phyloP scores from a whole-genome alignment of 2,888 invertebrate species.

The Unio pictorum region DNA sequence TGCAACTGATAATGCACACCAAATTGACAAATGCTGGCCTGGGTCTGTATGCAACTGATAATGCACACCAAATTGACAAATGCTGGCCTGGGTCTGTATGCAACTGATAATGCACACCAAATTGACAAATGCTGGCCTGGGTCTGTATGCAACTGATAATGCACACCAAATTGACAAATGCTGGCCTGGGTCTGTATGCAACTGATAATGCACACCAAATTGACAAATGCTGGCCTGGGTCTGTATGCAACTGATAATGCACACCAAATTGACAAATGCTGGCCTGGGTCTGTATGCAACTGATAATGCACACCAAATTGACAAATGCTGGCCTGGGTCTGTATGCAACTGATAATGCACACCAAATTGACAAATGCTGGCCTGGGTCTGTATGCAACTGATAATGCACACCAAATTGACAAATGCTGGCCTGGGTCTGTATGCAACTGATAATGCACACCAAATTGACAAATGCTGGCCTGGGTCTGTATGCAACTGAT shows the following conservation, averaged over 20 bases:
- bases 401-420: background rate
- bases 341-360: background rate
- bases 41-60: too few relatives aligned
- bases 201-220: background rate
- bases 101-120: background rate
- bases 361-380: background rate
- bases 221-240: too few relatives aligned
- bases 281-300: too few relatives aligned
- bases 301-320: background rate
- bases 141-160: too few relatives aligned
- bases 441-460: background rate
- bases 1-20: background rate
- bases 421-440: too few relatives aligned
- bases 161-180: background rate
- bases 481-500: too few relatives aligned
- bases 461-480: background rate
- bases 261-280: background rate
- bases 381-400: too few relatives aligned
- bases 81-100: too few relatives aligned
- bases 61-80: background rate
- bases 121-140: background rate
- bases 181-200: too few relatives aligned
- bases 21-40: background rate
- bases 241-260: too few relatives aligned
- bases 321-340: too few relatives aligned